Evolutionary conservation across 2,113 vertebrate species (phyloP), one percentile per base, ranked within the genome.

Genomic region (Equus przewalskii): DNA sequence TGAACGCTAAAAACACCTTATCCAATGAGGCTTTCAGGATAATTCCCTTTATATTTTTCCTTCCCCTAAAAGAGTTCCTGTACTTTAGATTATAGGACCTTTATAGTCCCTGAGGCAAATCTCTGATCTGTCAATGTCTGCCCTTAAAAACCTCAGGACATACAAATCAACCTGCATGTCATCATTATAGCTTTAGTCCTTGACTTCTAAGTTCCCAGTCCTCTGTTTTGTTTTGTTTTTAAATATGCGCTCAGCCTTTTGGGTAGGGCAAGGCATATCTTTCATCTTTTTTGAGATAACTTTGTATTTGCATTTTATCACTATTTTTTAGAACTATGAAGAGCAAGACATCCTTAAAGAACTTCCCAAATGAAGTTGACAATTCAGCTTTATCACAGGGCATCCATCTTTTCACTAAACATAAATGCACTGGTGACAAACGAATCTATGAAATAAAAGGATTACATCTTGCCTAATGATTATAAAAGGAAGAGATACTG

Each of bases 201-300:
- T 94, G 58, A 89, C 76, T 89, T 85, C 84, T 97, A 87, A 7
- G 97, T 96, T 97, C 93, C 73, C 95, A 75, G 80, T 21, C 49
- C 16, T 60, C 64, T 12, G 18, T 85, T 96, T 81, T 54, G 26
- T 54, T 62, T 86, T 76, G 14, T 89, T 94, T 94, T 62, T 33
- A 91, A 75, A 93, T 89, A 44, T 60, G 28, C 54, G 21, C 22
- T 93, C 22, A 81, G 76, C 12, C 33, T 58, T 82, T 82, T 2
- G 56, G 36, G 33, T 28, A 84, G 24, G 30, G 18, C 41, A 76
- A 26, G 26, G 30, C 49, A 92, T 51, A 78, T 30, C 26, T 89
- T 44, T 12, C n/a, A 26, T 65, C 24, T 26, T 90, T 90, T 94
- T 41, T 21, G 19, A 76, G 70, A 62, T 75, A 64, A 64, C 89